A percentile compares a stretch with the other conserved stretches of the same genome.
phyloP scores from a whole-genome alignment of 2,113 vertebrate species.

The Redunca redunca region DNA sequence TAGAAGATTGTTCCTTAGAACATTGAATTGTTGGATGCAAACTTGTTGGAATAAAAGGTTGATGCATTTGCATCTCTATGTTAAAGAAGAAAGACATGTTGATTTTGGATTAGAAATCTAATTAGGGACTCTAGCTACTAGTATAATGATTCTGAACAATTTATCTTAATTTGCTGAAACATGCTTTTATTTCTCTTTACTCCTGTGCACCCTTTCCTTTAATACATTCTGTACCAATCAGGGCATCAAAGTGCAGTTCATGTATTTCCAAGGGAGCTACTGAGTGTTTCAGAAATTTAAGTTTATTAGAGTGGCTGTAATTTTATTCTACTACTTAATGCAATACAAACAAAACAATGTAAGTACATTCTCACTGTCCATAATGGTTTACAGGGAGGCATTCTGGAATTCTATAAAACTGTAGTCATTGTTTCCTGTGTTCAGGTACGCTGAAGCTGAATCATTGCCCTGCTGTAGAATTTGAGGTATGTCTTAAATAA shows the following conservation, averaged over 20 bases:
- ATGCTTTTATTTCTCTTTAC: not conserved
- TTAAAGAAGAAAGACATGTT: not conserved
- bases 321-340: not conserved
- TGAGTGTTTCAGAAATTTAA: not conserved
- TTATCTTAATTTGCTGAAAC: conserved; percentile 13
- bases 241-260: not conserved
- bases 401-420: not conserved
- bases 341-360: not conserved
- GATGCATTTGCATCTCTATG: not conserved
- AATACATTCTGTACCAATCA: not conserved
- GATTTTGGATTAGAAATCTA: conserved; percentile 14
- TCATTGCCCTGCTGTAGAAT: not conserved
- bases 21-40: not conserved
- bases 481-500: not conserved
- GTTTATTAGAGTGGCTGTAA: not conserved
- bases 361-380: not conserved
- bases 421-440: not conserved
- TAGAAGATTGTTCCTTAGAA: not conserved
- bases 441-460: not conserved
- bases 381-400: not conserved
- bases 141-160: not conserved
- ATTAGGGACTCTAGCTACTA: not conserved
- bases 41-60: not conserved
- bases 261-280: not conserved
- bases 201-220: not conserved